Evolutionary conservation across 2,797 vertebrate genomes (phyloP).

Genomic region (Calcarius lapponicus): DNA sequence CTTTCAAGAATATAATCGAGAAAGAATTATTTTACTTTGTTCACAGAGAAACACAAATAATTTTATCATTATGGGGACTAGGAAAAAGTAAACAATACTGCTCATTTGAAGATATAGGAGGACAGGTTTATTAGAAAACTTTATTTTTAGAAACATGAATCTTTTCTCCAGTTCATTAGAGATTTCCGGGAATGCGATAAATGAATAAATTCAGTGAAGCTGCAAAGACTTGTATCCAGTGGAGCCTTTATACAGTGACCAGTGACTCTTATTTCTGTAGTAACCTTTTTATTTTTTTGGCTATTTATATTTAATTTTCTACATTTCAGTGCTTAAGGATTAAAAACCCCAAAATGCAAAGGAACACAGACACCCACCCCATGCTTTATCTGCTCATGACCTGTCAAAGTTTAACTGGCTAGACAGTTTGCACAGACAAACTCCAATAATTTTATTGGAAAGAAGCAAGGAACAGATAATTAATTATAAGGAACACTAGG

Average conservation of each 20-base stretch:
- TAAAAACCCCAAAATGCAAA: neutral
- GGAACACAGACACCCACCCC: neutral
- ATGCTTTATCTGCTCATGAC: neutral
- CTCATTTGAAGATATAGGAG: neutral
- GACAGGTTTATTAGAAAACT: neutral
- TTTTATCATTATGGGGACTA: neutral
- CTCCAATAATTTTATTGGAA: neutral
- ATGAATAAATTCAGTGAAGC: neutral
- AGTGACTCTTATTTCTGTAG: neutral
- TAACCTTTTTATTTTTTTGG: neutral
- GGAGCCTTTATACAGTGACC: neutral
- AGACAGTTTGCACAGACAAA: neutral
- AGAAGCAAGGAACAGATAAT: neutral
- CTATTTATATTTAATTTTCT: neutral
- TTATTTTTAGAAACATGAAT: constrained; percentile 7
- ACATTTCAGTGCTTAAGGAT: neutral
- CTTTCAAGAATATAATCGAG: neutral
- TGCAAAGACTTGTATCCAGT: neutral
- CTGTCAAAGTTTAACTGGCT: neutral
- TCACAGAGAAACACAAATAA: neutral
- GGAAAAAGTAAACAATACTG: neutral
- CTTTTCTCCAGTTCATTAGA: neutral
- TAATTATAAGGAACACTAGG: neutral
- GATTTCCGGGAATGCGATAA: neutral
- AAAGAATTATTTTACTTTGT: neutral